phyloP scores from a whole-genome alignment of 2,113 vertebrate genomes.

The Cephalopholis sonnerati region DNA sequence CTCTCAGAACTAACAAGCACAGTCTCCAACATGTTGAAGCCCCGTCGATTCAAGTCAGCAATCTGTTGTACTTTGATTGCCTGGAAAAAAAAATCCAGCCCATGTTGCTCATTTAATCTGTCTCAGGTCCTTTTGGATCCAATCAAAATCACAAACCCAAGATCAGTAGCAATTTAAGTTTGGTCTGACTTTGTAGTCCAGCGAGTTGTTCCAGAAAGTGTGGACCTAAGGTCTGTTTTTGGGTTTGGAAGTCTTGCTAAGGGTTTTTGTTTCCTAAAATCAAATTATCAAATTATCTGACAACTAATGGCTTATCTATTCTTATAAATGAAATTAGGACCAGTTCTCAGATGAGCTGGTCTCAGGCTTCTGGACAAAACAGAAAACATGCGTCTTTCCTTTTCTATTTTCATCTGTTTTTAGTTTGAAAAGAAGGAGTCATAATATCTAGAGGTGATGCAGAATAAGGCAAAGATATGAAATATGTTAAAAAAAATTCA shows the following conservation, averaged over 20 bases:
- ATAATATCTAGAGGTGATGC: background rate
- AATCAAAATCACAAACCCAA: background rate
- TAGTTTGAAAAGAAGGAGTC: background rate
- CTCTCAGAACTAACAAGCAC: background rate
- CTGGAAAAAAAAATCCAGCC: background rate
- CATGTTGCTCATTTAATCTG: background rate
- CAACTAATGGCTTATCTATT: slow-evolving; percentile 13
- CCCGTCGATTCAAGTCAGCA: slow-evolving; percentile 19
- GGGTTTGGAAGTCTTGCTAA: background rate
- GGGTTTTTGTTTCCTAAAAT: background rate
- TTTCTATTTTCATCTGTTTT: background rate
- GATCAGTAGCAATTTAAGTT: background rate
- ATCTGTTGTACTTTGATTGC: slow-evolving; percentile 12
- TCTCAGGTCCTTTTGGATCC: background rate
- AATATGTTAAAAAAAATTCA: background rate
- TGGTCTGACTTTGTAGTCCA: background rate
- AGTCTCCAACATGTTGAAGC: slow-evolving; percentile 16
- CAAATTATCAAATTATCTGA: slow-evolving; percentile 17
- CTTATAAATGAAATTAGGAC: background rate
- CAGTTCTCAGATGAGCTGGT: background rate
- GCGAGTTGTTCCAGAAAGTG: background rate
- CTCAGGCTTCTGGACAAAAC: background rate
- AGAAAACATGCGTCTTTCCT: background rate
- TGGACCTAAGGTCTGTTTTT: background rate
- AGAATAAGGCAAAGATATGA: background rate